Base-by-base conservation (phyloP, 1,140 invertebrate genomes). In the Leptoteleia sp. region DNA sequence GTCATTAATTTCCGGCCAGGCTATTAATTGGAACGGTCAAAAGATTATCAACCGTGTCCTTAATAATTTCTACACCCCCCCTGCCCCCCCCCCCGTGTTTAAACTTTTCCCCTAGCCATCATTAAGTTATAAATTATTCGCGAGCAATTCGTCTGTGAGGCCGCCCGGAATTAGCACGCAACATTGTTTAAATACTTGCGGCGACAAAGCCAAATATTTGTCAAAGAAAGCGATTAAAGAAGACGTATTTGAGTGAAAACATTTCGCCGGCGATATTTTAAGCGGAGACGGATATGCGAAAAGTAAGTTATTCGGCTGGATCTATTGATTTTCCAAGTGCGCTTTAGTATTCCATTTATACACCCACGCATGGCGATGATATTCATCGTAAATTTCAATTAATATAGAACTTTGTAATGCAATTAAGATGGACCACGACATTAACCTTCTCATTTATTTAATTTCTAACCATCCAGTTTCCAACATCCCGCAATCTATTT, bases 41-140 rank as follows among this genome's bases (percentile, higher is more conserved):
- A 62, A 42, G 50, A 57, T 73, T 48, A 73, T 73, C 57, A 64
- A 73, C 64, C 37, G 70, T 42, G 13, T 71, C 50, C 42, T 64
- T 50, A 27, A 45, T 57, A 73, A 73, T 73, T 65, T n/a, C n/a
- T n/a, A n/a, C n/a, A n/a, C n/a, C n/a, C n/a, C n/a, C n/a, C n/a
- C n/a, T n/a, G n/a, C n/a, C n/a, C n/a, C n/a, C n/a, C n/a, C n/a
- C n/a, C n/a, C n/a, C n/a, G n/a, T n/a, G n/a, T n/a, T n/a, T n/a
- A 37, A 54, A 54, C 11, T 4, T 27, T 16, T 42, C 12, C n/a
- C 13, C 9, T 7, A 17, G 45, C 19, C 37, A 16, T 27, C 25
- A 15, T 47, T 5, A 12, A 31, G 54, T 55, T 22, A 7, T 17
- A 19, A 37, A 25, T 47, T 47, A 67, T 54, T 42, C 29, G 9